Evolutionary conservation across 2,113 vertebrate species (phyloP).

Genomic region (Lycaon pictus): DNA sequence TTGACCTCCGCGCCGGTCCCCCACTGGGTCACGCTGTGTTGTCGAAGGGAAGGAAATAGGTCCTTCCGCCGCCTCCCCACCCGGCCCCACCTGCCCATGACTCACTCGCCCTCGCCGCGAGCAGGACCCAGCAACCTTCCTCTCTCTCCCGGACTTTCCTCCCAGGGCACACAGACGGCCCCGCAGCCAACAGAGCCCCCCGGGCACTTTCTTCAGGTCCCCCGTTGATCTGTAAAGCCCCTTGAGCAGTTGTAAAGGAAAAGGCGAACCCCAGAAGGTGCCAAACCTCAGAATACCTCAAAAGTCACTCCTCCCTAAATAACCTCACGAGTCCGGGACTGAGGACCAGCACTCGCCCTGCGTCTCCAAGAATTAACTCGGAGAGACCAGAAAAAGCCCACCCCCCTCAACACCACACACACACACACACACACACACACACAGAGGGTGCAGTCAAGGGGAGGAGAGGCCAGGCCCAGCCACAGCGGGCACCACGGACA

Average conservation of each 20-base stretch:
- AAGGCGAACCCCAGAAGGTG: neutral
- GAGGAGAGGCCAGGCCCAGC: no score
- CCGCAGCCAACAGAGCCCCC: neutral
- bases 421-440: no score
- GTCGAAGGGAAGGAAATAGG: neutral
- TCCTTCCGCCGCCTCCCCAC: neutral
- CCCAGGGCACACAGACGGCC: neutral
- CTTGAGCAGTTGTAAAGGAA: neutral
- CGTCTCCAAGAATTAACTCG: neutral
- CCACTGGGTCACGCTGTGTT: neutral
- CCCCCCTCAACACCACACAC: no score
- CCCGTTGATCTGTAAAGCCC: neutral
- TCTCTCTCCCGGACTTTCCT: conserved; percentile 14
- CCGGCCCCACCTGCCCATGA: neutral
- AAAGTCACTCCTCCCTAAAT: conserved; percentile 17
- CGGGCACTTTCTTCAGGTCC: neutral
- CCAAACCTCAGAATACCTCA: neutral
- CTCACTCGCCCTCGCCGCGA: neutral
- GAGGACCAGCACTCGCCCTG: neutral
- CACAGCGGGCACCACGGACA: no score
- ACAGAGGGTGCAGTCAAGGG: no score
- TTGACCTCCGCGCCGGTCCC: neutral
- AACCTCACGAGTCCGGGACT: neutral
- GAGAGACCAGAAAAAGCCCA: neutral
- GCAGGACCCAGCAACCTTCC: neutral